These are phyloP conservation scores for Microcebus ravelobensis DNA, from an alignment of 2,113 vertebrate species.

Conservation along the genomic window DNA sequence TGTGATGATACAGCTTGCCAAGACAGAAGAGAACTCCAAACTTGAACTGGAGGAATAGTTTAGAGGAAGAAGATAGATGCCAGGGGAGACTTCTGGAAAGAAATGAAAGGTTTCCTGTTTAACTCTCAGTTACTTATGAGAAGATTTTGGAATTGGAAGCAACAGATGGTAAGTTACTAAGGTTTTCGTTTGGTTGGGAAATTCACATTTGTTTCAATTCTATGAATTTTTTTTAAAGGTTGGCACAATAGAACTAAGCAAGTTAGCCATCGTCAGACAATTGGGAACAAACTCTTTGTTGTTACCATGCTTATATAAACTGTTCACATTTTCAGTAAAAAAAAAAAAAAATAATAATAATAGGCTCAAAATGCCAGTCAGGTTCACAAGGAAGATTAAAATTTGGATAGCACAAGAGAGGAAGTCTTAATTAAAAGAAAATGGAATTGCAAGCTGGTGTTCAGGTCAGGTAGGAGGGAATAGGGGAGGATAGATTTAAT, in stretches of 20 bases:
- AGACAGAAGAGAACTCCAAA: background rate
- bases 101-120: background rate
- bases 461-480: background rate
- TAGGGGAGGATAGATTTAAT: slow-evolving; percentile 72
- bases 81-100: background rate
- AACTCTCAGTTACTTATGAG: background rate
- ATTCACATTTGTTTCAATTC: background rate
- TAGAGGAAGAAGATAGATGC: background rate
- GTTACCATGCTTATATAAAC: slow-evolving; percentile 3
- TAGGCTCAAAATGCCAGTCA: slow-evolving; percentile 55
- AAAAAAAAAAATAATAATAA: background rate
- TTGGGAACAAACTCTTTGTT: slow-evolving; percentile 26
- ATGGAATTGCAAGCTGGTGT: slow-evolving; percentile 25
- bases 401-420: slow-evolving; percentile 49
- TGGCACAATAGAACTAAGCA: slow-evolving; percentile 43
- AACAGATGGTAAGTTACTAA: background rate
- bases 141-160: slow-evolving; percentile 34
- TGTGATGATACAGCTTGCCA: background rate
- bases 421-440: slow-evolving; percentile 73
- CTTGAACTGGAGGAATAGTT: background rate
- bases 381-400: slow-evolving; percentile 64
- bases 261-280: background rate
- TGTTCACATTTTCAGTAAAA: slow-evolving; percentile 43
- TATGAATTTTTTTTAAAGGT: slow-evolving; percentile 24
- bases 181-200: background rate